phyloP scores from a whole-genome alignment of 2,113 vertebrate genomes.

The Uria lomvia region DNA sequence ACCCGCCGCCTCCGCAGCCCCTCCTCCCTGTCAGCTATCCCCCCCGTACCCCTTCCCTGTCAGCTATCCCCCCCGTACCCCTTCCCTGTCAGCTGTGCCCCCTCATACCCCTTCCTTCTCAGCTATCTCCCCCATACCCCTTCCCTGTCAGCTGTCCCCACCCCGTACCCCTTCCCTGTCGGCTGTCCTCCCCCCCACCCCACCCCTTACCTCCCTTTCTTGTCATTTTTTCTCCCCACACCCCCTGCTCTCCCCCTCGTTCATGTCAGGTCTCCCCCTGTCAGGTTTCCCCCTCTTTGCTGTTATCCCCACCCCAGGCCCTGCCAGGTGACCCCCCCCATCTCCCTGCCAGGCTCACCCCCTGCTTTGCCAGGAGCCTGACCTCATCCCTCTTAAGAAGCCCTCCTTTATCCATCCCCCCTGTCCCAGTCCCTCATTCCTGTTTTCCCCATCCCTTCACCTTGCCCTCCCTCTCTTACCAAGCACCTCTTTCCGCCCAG shows the following conservation, averaged over 20 bases:
- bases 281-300: too few species aligned
- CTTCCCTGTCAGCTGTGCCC: not conserved
- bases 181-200: not conserved
- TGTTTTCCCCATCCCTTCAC: not conserved
- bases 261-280: too few species aligned
- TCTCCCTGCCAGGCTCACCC: not conserved
- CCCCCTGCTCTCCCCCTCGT: too few species aligned
- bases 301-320: not conserved
- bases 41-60: too few species aligned
- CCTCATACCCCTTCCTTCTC: too few species aligned
- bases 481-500: not conserved
- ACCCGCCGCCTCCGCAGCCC: not conserved
- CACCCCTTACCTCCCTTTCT: not conserved
- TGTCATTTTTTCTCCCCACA: too few species aligned
- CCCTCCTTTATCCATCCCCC: not conserved
- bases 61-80: too few species aligned
- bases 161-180: not conserved
- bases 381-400: too few species aligned
- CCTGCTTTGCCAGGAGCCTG: not conserved
- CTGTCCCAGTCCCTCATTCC: not conserved
- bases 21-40: not conserved
- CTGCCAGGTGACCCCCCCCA: too few species aligned
- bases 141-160: too few species aligned
- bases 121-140: not conserved
- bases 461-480: too few species aligned